Evolutionary conservation across 2,888 invertebrate genomes (phyloP).

Genomic region (Trichogramma dendrolimi): DNA sequence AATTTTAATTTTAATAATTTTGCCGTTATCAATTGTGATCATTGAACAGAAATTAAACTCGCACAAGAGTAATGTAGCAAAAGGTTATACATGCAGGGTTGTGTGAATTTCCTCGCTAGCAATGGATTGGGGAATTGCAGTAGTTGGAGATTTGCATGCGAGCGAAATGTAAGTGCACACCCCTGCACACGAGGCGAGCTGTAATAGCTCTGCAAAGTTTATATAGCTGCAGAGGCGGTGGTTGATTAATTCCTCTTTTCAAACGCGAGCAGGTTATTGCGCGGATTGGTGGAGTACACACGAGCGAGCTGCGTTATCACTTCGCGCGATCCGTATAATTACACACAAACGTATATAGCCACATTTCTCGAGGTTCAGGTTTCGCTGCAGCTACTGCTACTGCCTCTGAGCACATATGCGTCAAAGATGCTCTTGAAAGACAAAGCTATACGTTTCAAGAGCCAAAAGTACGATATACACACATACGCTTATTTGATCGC

Average conservation of each 20-base stretch:
- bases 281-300: neutral
- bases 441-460: neutral
- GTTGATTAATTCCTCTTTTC: conserved; percentile 17
- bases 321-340: conserved; percentile 16
- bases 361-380: conserved; percentile 9
- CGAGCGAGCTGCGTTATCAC: neutral
- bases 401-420: neutral
- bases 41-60: too few relatives aligned
- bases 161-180: neutral
- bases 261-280: neutral
- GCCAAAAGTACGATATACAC: neutral
- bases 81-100: too few relatives aligned
- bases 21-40: too few relatives aligned
- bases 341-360: conserved; percentile 1
- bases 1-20: too few relatives aligned
- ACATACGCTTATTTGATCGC: neutral
- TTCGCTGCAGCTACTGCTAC: neutral
- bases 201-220: neutral
- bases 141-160: too few relatives aligned
- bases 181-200: neutral
- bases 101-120: too few relatives aligned
- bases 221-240: neutral
- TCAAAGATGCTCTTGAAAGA: conserved; percentile 14
- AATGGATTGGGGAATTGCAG: too few relatives aligned
- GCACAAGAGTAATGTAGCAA: too few relatives aligned